Conservation (phyloP, 2,113 vertebrate species). For the Columbina picui region DNA sequence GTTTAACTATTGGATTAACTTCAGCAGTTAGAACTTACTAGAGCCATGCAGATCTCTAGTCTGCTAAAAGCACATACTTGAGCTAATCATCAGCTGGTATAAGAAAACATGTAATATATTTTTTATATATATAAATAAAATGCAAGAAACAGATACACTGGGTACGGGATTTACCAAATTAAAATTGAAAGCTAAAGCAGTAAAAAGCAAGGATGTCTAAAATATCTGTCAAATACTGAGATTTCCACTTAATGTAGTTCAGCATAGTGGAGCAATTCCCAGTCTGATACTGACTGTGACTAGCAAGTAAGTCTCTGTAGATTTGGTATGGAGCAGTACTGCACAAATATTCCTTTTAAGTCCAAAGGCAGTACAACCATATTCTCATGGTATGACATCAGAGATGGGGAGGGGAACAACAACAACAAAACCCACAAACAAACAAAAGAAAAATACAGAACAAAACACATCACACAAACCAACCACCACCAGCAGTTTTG, state of each 20-base stretch:
- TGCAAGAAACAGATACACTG: accelerated
- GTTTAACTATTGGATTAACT: background rate
- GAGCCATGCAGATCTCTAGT: background rate
- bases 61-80: background rate
- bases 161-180: background rate
- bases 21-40: background rate
- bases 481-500: background rate
- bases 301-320: background rate
- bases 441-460: background rate
- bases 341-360: background rate
- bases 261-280: background rate
- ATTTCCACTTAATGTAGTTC: background rate
- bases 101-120: background rate
- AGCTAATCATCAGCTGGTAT: background rate
- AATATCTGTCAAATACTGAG: background rate
- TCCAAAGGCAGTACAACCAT: background rate
- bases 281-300: background rate
- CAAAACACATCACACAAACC: no score
- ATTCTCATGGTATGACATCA: background rate
- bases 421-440: no score
- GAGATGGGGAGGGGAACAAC: background rate
- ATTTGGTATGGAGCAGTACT: background rate
- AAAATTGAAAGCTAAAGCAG: background rate
- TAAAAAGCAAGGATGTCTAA: background rate
- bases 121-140: background rate